These are phyloP conservation scores for Acheta domesticus DNA, from an alignment of 2,888 invertebrate genomes.

Conservation along the genomic window DNA sequence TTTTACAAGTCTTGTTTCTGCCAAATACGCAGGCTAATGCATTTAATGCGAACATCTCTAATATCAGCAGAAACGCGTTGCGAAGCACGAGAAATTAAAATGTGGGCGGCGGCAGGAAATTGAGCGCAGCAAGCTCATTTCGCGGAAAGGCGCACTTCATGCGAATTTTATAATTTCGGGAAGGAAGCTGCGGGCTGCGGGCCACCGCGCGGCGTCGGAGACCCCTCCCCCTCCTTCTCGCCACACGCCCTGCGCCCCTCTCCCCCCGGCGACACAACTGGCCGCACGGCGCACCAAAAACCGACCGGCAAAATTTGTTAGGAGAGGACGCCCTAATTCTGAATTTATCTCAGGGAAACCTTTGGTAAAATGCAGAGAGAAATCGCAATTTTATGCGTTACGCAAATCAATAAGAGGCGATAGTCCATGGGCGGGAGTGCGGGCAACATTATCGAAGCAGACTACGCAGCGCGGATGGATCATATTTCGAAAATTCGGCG, in stretches of 20 bases:
- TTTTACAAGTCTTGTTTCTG: background rate
- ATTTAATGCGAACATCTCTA: constrained; percentile 1
- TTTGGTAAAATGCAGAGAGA: too few relatives aligned
- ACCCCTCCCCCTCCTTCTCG: background rate
- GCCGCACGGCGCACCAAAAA: too few relatives aligned
- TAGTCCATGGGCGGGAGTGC: too few relatives aligned
- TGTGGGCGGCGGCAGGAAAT: constrained; percentile 9
- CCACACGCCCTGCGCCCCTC: background rate
- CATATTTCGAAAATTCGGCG: too few relatives aligned
- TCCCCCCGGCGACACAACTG: background rate
- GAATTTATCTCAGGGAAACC: too few relatives aligned
- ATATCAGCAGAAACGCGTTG: constrained; percentile 4
- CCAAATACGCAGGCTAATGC: background rate
- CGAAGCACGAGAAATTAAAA: background rate
- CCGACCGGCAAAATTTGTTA: too few relatives aligned
- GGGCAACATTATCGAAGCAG: too few relatives aligned
- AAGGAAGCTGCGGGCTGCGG: constrained; percentile 18
- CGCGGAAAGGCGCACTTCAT: background rate
- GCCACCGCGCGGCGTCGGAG: background rate
- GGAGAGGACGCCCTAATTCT: too few relatives aligned
- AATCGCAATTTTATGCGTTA: too few relatives aligned
- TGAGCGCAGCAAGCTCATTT: background rate
- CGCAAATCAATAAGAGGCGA: too few relatives aligned
- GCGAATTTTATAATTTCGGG: constrained; percentile 18
- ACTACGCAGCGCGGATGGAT: too few relatives aligned